Conservation (phyloP, 2,113 vertebrate species). For the Eurystomus gularis region DNA sequence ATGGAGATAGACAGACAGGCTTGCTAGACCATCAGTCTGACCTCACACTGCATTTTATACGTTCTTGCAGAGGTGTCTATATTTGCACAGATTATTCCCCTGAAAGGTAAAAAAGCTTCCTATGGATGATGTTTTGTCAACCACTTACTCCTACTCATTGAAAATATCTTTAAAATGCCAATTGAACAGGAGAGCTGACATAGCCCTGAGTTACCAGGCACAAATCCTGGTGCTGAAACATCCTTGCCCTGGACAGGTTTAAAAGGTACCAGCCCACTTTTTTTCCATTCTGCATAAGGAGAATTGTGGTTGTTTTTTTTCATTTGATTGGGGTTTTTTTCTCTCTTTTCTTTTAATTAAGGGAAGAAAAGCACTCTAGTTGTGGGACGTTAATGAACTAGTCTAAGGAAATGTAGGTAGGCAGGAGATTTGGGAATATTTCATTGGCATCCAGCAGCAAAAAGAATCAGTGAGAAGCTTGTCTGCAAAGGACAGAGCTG, state of each 20-base stretch:
- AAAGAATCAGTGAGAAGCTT: not conserved
- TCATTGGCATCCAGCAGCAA: not conserved
- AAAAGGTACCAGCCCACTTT: not conserved
- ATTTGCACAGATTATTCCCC: not conserved
- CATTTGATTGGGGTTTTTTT: not conserved
- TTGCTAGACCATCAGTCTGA: not conserved
- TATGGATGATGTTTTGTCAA: not conserved
- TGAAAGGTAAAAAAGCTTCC: not conserved
- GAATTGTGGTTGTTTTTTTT: not conserved
- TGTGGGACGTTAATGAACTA: not conserved
- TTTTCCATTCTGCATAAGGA: no score
- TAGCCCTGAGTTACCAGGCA: not conserved
- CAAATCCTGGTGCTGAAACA: not conserved
- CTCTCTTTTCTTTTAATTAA: not conserved
- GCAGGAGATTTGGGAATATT: not conserved
- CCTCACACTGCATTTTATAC: not conserved
- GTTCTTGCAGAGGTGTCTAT: not conserved
- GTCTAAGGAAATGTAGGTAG: not conserved
- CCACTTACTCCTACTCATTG: not conserved
- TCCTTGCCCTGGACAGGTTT: not conserved
- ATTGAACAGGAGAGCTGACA: not conserved
- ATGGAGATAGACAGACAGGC: not conserved
- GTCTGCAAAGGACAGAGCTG: not conserved
- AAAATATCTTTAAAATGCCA: not conserved
- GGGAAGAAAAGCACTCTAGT: rapidly evolving